Conservation (phyloP, 1,140 invertebrate genomes). For the Holcopasites calliopsidis region DNA sequence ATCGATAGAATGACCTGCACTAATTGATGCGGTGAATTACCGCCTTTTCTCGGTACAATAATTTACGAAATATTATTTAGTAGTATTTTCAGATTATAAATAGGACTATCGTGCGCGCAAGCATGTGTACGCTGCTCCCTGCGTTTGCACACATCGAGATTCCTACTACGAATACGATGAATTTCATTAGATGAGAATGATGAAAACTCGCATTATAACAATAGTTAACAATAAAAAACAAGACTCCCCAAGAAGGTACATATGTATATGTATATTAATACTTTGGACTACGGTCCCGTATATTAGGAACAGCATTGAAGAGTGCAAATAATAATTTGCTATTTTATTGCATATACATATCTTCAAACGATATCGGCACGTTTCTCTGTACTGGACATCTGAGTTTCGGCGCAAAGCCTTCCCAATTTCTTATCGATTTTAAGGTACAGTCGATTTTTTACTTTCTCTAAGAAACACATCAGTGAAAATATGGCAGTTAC, state of each 20-base stretch:
- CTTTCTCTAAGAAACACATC: constrained; percentile 57
- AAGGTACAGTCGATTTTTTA: constrained; percentile 53
- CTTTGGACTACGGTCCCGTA: neutral
- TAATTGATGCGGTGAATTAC: too few species aligned
- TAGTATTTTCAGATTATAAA: neutral
- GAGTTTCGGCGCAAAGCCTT: neutral
- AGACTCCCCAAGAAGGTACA: too few species aligned
- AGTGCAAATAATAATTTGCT: constrained; percentile 18
- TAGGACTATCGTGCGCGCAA: neutral
- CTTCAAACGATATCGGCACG: constrained; percentile 41
- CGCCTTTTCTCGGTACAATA: neutral
- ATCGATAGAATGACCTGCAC: neutral
- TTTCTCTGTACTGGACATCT: constrained; percentile 17
- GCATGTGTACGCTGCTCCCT: neutral
- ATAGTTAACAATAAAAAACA: constrained; percentile 1
- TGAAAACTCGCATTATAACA: neutral
- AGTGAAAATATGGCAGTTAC: constrained; percentile 73
- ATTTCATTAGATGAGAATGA: constrained; percentile 5
- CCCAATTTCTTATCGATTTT: constrained; percentile 20
- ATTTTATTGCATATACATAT: neutral
- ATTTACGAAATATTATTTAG: neutral
- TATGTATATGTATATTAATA: neutral
- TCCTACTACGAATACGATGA: too few species aligned
- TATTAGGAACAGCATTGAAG: neutral
- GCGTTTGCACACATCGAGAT: neutral